Percentiles rank a stretch among this genome's conserved stretches.
Conservation (phyloP, 1,140 invertebrate genomes). For the Drosophila dunni region DNA sequence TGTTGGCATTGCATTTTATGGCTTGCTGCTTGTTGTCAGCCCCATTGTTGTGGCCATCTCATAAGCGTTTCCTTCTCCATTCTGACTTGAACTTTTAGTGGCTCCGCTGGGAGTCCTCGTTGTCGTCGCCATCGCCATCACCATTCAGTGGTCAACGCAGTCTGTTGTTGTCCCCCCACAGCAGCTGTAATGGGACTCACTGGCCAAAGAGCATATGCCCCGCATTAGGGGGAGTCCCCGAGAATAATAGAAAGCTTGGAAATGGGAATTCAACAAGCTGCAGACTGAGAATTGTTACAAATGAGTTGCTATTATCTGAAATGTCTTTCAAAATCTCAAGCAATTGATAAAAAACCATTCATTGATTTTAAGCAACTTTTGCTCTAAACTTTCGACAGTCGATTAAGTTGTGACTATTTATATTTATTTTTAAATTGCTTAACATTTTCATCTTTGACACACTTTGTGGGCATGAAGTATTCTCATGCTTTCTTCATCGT, state of each 20-base stretch:
- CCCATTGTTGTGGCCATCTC: conserved; percentile 68
- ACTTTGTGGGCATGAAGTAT: conserved; percentile 1
- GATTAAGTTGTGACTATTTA: not conserved
- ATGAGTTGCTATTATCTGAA: conserved; percentile 37
- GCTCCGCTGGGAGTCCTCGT: conserved; percentile 40
- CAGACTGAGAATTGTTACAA: conserved; percentile 29
- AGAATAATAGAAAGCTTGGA: not conserved
- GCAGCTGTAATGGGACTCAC: conserved; percentile 19
- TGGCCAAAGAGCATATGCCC: conserved; percentile 23
- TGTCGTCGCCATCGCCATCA: not conserved
- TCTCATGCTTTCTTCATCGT: conserved; percentile 12
- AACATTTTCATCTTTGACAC: conserved; percentile 8
- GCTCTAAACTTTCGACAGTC: not conserved
- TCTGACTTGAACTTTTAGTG: conserved; percentile 51
- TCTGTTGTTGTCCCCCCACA: not conserved
- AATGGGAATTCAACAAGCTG: conserved; percentile 14
- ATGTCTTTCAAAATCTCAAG: conserved; percentile 26
- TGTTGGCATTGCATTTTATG: conserved; percentile 78
- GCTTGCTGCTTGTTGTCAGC: conserved; percentile 75
- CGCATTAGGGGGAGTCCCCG: not conserved
- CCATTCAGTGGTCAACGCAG: conserved; percentile 24
- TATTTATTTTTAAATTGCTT: not conserved
- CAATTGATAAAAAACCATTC: conserved; percentile 45
- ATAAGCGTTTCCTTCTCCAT: conserved; percentile 46
- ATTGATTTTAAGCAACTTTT: not conserved